Evolutionary conservation across 2,113 vertebrate genomes (phyloP), one percentile per base, ranked within the genome.

Genomic region (Carassius carassius): DNA sequence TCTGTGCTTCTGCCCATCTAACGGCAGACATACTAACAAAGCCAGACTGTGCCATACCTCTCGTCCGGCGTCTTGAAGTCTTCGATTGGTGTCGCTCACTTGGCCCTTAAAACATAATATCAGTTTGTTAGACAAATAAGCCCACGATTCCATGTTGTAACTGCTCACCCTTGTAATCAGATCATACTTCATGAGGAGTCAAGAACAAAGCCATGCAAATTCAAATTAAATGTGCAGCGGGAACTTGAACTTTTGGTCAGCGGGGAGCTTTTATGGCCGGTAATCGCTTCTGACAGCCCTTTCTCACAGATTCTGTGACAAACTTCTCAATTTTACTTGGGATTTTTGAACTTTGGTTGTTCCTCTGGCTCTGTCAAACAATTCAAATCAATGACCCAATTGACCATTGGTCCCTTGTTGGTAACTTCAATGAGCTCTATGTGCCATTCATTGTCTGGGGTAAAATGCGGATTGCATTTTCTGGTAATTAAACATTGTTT

Each of bases 231-330:
- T 96, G 95, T 95, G 96, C 96, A 95, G 94, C 92, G 95, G 95
- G 96, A 97, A 96, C 95, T 96, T 94, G 96, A 97, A 97, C 95
- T 96, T 95, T 93, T 95, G 93, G 92, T 94, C 93, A 92, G 94
- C 86, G 56, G 93, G 92, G 94, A 93, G 93, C 94, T 96, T 96
- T 96, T 95, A 95, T 95, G 92, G 94, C 93, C 92, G 95, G 94
- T 97, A 97, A 99, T 97, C 94, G 93, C 94, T 97, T 96, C 94
- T 98, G 96, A 98, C 97, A 98, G 96, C 94, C 95, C 95, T 95
- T 96, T 97, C 95, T 96, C 95, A 98, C 97, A 98, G 96, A 98
- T 98, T 98, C 96, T 97, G 97, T 97, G 96, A 97, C 96, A 98
- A 98, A 98, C 95, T 97, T 98, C 95, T 98, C 96, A 92, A 97